Evolutionary conservation across 2,888 invertebrate genomes (phyloP), one percentile per base, ranked within the genome.

Genomic region (Itoplectis maculator): DNA sequence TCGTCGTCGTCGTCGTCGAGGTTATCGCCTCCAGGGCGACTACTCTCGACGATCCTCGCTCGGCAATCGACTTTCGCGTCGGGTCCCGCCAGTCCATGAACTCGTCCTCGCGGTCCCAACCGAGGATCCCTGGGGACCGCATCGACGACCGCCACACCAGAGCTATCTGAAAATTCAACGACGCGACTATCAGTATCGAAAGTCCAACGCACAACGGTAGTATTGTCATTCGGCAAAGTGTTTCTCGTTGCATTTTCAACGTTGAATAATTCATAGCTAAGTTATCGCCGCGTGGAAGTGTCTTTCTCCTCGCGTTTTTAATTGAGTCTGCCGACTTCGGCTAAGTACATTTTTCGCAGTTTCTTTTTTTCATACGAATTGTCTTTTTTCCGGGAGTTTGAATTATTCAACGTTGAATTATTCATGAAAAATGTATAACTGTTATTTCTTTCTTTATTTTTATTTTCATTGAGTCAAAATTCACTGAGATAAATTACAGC

Each of bases 71-170:
- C 79, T 88, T 89, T 66, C 86, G 84, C 61, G 87, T 86, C 73
- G 85, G 87, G 81, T 92, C 92, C 85, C 92, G 91, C 92, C 92
- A 92, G 84, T 92, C 92, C 92, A 92, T 92, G 86, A 91, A 91
- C 89, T 92, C 92, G 89, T 91, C 91, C 91, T 92, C 92, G 88
- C 92, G 90, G 88, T 92, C 92, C 92, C 92, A 92, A 86, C 92
- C 91, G 87, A 92, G 89, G 85, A 92, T 91, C 86, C 92, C 92
- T 85, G 92, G 91, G 88, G 91, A 90, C 89, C 92, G 91, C 92
- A 92, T 92, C 89, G 92, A 91, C 91, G 92, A 89, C 88, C 92
- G 90, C 92, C 92, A 92, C 89, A 92, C 91, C 84, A 92, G 88
- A 87, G 92, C 92, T 88, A 92, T 92, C 92, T 92, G 86, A 2